A percentile compares a stretch with the other conserved stretches of the same genome.
Conservation (phyloP, 2,888 invertebrate genomes). For the Cremastinae sp. region DNA sequence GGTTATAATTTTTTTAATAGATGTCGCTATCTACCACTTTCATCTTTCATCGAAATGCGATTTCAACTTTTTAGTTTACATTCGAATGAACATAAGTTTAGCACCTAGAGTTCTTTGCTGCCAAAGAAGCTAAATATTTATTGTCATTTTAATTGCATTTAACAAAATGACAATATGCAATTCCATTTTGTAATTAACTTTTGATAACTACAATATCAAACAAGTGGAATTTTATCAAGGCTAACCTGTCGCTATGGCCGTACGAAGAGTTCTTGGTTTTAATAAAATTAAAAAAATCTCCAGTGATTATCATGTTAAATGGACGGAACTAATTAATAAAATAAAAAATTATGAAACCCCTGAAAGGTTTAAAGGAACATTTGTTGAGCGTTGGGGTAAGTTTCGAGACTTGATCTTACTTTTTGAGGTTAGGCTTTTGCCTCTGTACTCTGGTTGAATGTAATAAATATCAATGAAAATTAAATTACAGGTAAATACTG, state of each 20-base stretch:
- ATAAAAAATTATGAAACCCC: conserved; percentile 67
- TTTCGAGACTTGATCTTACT: conserved; percentile 23
- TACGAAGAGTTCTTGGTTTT: conserved; percentile 41
- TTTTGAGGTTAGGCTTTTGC: conserved; percentile 36
- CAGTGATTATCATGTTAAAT: conserved; percentile 24
- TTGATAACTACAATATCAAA: too few species aligned
- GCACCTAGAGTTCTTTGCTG: too few species aligned
- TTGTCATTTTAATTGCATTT: too few species aligned
- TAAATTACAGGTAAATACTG: conserved; percentile 83
- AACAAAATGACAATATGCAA: too few species aligned
- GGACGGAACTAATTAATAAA: conserved; percentile 42
- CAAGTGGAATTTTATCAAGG: too few species aligned
- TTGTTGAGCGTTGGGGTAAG: conserved; percentile 75
- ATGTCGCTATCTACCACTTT: too few species aligned
- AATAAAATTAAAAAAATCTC: conserved; percentile 37
- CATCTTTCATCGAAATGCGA: too few species aligned
- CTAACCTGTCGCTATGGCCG: conserved; percentile 39
- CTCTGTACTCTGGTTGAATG: background rate
- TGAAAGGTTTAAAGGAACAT: conserved; percentile 69
- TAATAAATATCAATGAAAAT: background rate
- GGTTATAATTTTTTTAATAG: too few species aligned
- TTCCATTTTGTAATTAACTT: too few species aligned
- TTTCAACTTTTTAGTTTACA: too few species aligned
- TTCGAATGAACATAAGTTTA: too few species aligned
- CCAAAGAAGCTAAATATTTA: too few species aligned